Percentiles rank a stretch among this genome's conserved stretches.
Evolutionary conservation across 2,113 vertebrate genomes (phyloP).

Genomic region (Lepus americanus): DNA sequence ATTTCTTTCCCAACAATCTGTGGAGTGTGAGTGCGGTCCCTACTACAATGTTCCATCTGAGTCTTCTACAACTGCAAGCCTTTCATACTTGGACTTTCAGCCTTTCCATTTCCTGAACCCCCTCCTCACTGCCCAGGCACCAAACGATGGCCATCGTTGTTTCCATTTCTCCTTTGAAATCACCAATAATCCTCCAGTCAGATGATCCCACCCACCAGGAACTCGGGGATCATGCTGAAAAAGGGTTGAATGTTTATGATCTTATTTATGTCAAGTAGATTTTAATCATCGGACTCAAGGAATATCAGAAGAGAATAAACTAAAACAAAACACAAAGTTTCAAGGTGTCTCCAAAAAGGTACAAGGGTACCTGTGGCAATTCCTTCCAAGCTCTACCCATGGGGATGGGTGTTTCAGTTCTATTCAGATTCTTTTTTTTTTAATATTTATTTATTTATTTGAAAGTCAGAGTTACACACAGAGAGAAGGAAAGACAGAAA

Average conservation of each 20-base stretch:
- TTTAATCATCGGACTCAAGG: constrained; percentile 69
- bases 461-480: no score
- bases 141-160: constrained; percentile 72
- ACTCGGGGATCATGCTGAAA: constrained; percentile 58
- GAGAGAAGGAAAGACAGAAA: no score
- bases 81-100: constrained; percentile 78
- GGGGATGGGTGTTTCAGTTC: neutral
- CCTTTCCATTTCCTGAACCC: constrained; percentile 73
- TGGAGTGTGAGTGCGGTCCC: neutral
- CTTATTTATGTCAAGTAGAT: constrained; percentile 69
- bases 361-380: neutral
- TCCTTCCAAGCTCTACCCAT: constrained; percentile 10
- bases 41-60: neutral
- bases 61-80: neutral
- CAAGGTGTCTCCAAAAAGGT: constrained; percentile 33
- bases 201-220: constrained; percentile 74
- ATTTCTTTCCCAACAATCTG: constrained; percentile 15
- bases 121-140: constrained; percentile 53
- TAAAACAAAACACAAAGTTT: constrained; percentile 61
- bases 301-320: constrained; percentile 27
- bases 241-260: constrained; percentile 65
- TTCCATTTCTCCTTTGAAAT: constrained; percentile 79
- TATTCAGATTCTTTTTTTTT: neutral
- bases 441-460: no score
- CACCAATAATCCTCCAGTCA: constrained; percentile 69